Percentiles rank a stretch among this genome's conserved stretches.
These are phyloP conservation scores for Pterocles orientalis DNA, from an alignment of 2,113 vertebrate species.

Conservation along the genomic window DNA sequence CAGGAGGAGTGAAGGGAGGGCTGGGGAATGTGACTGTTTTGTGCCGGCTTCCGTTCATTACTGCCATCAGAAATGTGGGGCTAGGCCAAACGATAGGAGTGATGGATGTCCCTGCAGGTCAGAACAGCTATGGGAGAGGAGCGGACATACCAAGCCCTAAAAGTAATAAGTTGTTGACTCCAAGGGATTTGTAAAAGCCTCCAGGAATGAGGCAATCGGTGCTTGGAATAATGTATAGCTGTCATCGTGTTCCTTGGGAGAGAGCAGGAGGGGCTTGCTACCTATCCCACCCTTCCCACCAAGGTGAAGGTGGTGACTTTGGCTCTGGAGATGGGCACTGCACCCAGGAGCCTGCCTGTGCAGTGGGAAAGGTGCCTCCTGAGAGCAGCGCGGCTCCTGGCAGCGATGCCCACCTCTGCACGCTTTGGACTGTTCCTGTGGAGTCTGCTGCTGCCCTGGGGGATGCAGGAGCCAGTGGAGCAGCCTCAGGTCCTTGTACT, in stretches of 20 bases:
- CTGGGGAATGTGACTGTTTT: neutral
- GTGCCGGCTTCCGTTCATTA: accelerated
- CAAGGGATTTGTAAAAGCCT: neutral
- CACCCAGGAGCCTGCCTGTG: neutral
- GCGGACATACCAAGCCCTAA: neutral
- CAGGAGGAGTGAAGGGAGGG: neutral
- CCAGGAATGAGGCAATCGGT: neutral
- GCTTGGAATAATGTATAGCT: neutral
- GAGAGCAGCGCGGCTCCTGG: neutral
- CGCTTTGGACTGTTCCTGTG: neutral
- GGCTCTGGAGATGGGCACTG: neutral
- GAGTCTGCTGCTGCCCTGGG: neutral
- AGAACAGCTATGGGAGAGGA: neutral
- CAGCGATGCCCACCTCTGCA: neutral
- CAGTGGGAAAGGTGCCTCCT: accelerated
- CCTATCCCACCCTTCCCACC: neutral
- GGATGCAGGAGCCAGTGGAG: neutral
- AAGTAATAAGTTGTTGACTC: neutral
- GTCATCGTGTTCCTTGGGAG: neutral
- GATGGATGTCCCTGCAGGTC: neutral
- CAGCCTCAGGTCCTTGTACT: neutral
- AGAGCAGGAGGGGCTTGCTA: neutral
- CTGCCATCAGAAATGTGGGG: neutral
- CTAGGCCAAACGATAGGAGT: neutral
- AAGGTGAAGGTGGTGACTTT: neutral